Evolutionary conservation across 2,797 vertebrate species (phyloP), one percentile per base, ranked within the genome.

Genomic region (Clamator glandarius): DNA sequence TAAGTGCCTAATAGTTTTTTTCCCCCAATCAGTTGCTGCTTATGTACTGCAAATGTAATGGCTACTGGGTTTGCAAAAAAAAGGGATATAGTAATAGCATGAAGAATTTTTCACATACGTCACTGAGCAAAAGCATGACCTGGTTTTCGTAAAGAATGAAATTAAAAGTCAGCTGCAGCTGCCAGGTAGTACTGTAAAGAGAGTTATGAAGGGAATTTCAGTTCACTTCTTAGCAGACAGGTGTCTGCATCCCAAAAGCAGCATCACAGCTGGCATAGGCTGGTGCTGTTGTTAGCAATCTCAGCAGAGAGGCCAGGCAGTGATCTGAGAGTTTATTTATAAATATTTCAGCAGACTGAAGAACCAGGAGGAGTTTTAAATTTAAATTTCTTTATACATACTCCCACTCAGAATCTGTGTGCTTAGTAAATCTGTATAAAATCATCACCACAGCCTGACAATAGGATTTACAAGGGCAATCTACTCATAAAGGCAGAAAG

Each of bases 291-390:
- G 67, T 87, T 88, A 80, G 48, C 50, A 69, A 58, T 83, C 75
- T 78, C 91, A 82, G 78, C 61, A 88, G 89, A 92, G 92, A 80
- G 78, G 87, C 81, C 85, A 90, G 95, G 78, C 50, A 84, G 83
- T 68, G 75, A 95, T 86, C 83, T 67, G 91, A 90, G 89, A 92
- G 79, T 94, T 96, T 95, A 96, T 97, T 96, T 96, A 97, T 95
- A 96, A 96, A 96, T 96, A 96, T 97, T 95, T 97, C 96, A 96
- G 93, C 95, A 96, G 87, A 96, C 93, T 96, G 89, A 95, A 93
- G 90, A 96, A 95, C 63, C 92, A 94, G 77, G 84, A 96, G 87
- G 95, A 95, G 89, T 95, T 96, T 96, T 81, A 96, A 93, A 95
- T 96, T 97, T 96, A 94, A 89, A 96, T 94, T 96, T 92, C 95